Evolutionary conservation across 2,797 vertebrate genomes (phyloP).

Genomic region (Sciaenops ocellatus): DNA sequence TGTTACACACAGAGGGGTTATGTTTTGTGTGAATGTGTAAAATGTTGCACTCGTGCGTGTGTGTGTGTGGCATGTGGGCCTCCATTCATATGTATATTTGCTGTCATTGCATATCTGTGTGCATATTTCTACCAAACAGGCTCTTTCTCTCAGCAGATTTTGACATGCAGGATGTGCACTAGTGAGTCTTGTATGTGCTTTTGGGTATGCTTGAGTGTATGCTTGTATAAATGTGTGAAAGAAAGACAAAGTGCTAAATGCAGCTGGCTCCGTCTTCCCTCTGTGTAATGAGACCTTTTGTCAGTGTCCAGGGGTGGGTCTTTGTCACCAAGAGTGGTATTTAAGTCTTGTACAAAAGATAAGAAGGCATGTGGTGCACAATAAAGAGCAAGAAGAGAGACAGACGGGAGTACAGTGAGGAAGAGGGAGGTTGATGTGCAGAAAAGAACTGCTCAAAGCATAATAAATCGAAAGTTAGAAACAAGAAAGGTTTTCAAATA

Average conservation of each 20-base stretch:
- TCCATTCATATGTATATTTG: neutral
- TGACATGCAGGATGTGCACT: neutral
- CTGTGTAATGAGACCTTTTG: constrained; percentile 78
- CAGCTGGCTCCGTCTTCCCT: constrained; percentile 72
- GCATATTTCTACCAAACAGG: neutral
- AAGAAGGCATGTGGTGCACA: constrained; percentile 41
- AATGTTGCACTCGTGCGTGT: neutral
- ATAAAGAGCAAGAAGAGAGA: constrained; percentile 20
- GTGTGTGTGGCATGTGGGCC: neutral
- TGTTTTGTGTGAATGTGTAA: neutral
- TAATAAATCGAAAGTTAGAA: neutral
- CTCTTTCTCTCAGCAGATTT: neutral
- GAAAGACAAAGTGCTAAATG: constrained; percentile 25
- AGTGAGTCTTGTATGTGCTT: neutral
- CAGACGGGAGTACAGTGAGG: neutral
- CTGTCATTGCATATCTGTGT: constrained; percentile 4
- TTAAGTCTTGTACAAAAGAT: constrained; percentile 66
- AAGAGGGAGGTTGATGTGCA: neutral
- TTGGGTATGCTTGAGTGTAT: neutral
- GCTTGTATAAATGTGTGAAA: neutral
- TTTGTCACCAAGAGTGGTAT: constrained; percentile 78
- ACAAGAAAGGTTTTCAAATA: neutral
- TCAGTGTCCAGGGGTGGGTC: constrained; percentile 66
- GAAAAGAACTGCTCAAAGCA: neutral
- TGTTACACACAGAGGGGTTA: neutral